These are phyloP conservation scores for Sesia bembeciformis DNA, from an alignment of 2,888 invertebrate genomes.

Conservation along the genomic window DNA sequence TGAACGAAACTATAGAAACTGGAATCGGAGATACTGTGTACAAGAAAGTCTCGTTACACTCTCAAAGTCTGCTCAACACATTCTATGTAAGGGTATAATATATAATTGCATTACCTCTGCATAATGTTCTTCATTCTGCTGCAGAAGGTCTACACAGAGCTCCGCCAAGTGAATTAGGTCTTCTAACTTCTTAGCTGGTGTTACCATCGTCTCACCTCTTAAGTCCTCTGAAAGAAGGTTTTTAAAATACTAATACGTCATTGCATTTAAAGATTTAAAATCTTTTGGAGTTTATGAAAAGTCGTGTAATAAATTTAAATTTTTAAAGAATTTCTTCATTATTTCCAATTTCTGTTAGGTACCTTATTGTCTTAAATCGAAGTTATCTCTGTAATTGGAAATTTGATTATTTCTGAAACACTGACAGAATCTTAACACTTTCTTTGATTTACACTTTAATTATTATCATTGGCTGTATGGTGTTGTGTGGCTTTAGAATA, in stretches of 20 bases:
- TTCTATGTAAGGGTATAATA: conserved; percentile 14
- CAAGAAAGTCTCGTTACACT: conserved; percentile 7
- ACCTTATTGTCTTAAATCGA: too few species aligned
- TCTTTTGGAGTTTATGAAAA: background rate
- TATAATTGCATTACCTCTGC: conserved; percentile 86
- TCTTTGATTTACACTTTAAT: too few species aligned
- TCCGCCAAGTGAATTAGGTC: conserved; percentile 98
- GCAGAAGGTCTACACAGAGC: conserved; percentile 97
- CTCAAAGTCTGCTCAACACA: conserved; percentile 2
- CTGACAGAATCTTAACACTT: too few species aligned
- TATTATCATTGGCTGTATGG: too few species aligned
- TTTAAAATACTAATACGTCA: background rate
- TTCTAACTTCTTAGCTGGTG: conserved; percentile 93
- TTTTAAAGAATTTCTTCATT: too few species aligned
- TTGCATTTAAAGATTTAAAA: background rate
- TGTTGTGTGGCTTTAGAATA: too few species aligned
- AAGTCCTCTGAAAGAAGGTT: conserved; percentile 77
- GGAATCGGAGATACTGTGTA: background rate
- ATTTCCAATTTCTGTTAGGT: too few species aligned
- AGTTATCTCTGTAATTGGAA: too few species aligned
- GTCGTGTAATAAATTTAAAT: too few species aligned
- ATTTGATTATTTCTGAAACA: too few species aligned
- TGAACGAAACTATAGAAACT: too few species aligned
- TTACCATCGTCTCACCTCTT: conserved; percentile 86
- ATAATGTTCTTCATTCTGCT: conserved; percentile 99